Conservation (phyloP, 35 echinoderm and acorn worm species). For the Heliocidaris tuberculata region DNA sequence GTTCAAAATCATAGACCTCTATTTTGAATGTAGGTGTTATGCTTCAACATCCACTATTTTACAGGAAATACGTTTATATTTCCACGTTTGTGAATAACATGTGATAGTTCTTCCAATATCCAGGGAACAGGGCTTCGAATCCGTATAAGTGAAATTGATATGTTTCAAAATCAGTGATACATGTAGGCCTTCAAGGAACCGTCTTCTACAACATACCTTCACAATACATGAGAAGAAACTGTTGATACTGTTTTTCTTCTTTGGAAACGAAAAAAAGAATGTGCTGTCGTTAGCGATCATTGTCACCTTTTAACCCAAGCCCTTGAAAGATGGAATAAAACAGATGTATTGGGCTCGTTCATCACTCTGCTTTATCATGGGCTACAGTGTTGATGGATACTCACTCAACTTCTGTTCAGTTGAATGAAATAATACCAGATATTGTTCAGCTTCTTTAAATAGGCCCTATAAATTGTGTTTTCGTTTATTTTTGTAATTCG, state of each 20-base stretch:
- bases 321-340: conserved; percentile 4
- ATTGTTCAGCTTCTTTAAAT: not conserved
- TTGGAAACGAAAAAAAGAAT: conserved; percentile 1
- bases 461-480: not conserved
- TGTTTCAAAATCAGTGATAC: no score
- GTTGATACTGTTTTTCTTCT: not conserved
- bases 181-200: no score
- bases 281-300: conserved; percentile 24
- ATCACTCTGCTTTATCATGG: not conserved
- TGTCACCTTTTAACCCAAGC: conserved; percentile 11
- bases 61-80: no score
- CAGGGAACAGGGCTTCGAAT: no score
- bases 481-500: not conserved
- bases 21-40: no score
- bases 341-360: not conserved
- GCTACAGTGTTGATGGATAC: not conserved
- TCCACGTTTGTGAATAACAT: no score
- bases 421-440: not conserved
- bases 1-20: no score
- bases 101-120: no score
- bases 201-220: no score
- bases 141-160: no score
- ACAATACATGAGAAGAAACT: not conserved
- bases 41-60: no score
- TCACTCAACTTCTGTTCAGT: not conserved